Evolutionary conservation across 2,888 invertebrate genomes (phyloP).

Genomic region (Automeris io): DNA sequence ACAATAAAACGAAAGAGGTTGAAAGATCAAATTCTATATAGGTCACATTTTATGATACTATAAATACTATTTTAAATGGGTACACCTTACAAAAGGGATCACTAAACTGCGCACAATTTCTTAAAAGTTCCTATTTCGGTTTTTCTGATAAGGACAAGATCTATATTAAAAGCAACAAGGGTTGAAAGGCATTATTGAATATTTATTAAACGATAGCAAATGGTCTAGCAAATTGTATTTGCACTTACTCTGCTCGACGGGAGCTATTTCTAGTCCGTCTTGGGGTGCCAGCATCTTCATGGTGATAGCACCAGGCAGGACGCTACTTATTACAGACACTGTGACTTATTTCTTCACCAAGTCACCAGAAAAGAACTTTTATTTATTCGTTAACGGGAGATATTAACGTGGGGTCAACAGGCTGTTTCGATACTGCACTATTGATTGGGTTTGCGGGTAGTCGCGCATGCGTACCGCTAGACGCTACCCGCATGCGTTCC

Average conservation of each 20-base stretch:
- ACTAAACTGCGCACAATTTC: neutral
- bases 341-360: constrained; percentile 42
- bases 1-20: too few relatives aligned
- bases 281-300: constrained; percentile 71
- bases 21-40: too few relatives aligned
- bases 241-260: constrained; percentile 70
- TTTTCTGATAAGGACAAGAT: neutral
- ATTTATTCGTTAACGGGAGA: constrained; percentile 35
- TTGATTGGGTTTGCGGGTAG: constrained; percentile 49
- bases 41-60: too few relatives aligned
- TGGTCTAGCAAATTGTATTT: constrained; percentile 16
- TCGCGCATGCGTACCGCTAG: constrained; percentile 43
- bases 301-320: constrained; percentile 60
- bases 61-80: too few relatives aligned
- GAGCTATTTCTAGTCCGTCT: constrained; percentile 78
- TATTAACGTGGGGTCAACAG: constrained; percentile 58
- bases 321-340: constrained; percentile 68
- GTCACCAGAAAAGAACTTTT: constrained; percentile 33
- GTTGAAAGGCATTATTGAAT: neutral
- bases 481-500: constrained; percentile 23
- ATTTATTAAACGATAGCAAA: neutral
- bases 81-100: too few relatives aligned
- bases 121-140: neutral
- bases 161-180: neutral
- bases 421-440: constrained; percentile 67